Evolutionary conservation across 2,797 vertebrate genomes (phyloP).

Genomic region (Columba guinea): DNA sequence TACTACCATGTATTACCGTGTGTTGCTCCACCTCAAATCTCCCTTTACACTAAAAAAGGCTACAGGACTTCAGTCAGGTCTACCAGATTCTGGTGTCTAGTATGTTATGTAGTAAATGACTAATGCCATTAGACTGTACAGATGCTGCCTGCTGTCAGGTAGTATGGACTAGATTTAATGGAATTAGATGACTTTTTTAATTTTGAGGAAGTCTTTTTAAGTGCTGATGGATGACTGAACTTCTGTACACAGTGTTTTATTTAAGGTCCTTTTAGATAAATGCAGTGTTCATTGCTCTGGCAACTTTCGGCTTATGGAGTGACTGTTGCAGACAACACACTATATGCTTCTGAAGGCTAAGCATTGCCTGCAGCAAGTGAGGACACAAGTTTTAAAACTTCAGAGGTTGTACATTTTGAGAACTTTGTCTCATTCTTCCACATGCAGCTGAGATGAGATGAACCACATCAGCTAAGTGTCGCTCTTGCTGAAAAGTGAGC

Average conservation of each 20-base stretch:
- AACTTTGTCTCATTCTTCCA: background rate
- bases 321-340: background rate
- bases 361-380: background rate
- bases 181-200: background rate
- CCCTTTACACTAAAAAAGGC: background rate
- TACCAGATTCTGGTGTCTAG: background rate
- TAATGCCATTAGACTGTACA: background rate
- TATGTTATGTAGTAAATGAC: background rate
- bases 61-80: background rate
- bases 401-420: background rate
- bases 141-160: background rate
- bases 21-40: background rate
- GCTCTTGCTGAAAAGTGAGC: background rate
- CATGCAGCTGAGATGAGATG: background rate
- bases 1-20: background rate
- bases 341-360: background rate
- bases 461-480: background rate
- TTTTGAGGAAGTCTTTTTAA: background rate
- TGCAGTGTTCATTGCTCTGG: background rate
- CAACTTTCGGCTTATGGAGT: background rate
- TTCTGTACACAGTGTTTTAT: background rate
- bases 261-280: background rate
- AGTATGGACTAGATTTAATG: background rate
- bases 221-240: background rate
- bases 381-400: background rate